Conservation (phyloP, 1,140 invertebrate genomes). For the Chlorops oryzae region DNA sequence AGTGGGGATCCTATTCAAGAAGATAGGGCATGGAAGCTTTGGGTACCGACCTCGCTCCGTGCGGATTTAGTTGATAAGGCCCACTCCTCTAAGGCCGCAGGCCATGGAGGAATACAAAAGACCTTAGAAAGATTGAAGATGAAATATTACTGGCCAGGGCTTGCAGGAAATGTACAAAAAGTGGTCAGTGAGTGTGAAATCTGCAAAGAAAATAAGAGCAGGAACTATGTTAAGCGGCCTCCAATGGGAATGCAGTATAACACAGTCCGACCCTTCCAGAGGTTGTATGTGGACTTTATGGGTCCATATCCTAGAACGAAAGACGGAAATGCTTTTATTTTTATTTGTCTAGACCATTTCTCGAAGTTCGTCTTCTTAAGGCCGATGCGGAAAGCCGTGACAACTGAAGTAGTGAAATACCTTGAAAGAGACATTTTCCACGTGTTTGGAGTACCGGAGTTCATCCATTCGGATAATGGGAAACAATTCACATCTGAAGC, state of each 20-base stretch:
- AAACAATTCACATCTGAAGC: conserved; percentile 9
- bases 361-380: conserved; percentile 3
- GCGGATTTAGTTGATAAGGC: not conserved
- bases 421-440: conserved; percentile 6
- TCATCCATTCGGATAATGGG: conserved; percentile 12
- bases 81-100: not conserved
- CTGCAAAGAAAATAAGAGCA: not conserved
- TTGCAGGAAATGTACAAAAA: not conserved
- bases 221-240: not conserved
- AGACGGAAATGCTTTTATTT: conserved; percentile 10
- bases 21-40: not conserved
- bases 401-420: not conserved
- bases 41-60: not conserved
- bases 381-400: conserved; percentile 3
- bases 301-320: conserved; percentile 14
- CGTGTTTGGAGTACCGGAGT: conserved; percentile 12
- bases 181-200: not conserved
- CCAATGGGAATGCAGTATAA: not conserved
- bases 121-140: not conserved
- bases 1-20: not conserved
- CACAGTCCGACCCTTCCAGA: conserved; percentile 14
- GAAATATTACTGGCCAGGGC: conserved; percentile 4
- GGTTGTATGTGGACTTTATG: conserved; percentile 10
- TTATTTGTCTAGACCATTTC: conserved; percentile 5
- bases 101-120: conserved; percentile 3